Evolutionary conservation across 1,140 invertebrate genomes (phyloP), one percentile per base, ranked within the genome.

Genomic region (Pseudomyrmex cubaensis): DNA sequence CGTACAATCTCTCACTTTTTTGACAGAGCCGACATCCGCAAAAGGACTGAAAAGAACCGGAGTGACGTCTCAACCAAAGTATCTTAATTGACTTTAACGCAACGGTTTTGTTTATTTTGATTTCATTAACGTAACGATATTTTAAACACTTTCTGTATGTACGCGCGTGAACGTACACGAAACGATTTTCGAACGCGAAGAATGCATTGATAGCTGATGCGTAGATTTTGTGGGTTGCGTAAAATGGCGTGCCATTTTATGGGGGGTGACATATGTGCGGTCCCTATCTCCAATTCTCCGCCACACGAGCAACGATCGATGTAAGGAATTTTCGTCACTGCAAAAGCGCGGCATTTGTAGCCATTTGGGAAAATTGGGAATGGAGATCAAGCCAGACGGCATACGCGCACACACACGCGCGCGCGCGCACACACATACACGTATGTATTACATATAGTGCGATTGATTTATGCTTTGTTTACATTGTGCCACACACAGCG

Each of bases 381-480:
- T 93, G 87, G 89, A 87, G 90, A 93, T 86, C 87, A 89, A 87
- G 87, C 72, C 90, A 91, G 87, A 92, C 83, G 76, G 84, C 63
- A 35, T 7, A 35, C 35, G 3, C 35, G 4, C 35, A 35, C 35
- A 7, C 5, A 35, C 35, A 2, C 22, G 1, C 22, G 1, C 22
- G 0, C 35, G 35, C 35, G 1, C 35, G 35, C 35, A 2, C 25
- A 0, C 25, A 25, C 22, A 35, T 3, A 35, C 35, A 63, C 9
- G 50, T 82, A 91, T 90, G 91, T 94, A 7, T 35, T 35, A 35
- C 5, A 35, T 93, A 93, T 93, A 89, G 78, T 89, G 50, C 89
- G 90, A 93, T 93, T 94, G 93, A 94, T 94, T 94, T 94, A 94
- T 94, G 93, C 87, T 92, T 93, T 92, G 90, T 93, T 93, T 93